phyloP scores from a whole-genome alignment of 2,888 invertebrate species.

The Auanema sp. region DNA sequence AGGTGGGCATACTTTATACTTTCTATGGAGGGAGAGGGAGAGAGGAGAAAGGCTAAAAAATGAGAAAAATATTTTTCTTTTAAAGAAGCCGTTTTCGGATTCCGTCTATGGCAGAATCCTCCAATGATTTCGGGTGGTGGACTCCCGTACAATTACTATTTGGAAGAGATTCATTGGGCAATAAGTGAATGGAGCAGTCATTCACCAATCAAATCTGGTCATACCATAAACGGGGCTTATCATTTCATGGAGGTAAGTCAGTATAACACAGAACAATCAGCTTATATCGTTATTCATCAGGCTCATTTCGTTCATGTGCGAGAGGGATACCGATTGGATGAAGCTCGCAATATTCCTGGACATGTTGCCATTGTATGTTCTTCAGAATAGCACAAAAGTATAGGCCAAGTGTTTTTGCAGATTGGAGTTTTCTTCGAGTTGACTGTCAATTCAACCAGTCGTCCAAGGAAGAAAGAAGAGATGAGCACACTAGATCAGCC shows the following conservation, averaged over 20 bases:
- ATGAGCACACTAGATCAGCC: background rate
- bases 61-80: too few species aligned
- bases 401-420: constrained; percentile 1
- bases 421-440: background rate
- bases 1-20: background rate
- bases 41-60: too few species aligned
- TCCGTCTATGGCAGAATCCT: background rate
- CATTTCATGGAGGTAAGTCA: background rate
- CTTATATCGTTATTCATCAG: background rate
- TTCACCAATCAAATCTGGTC: background rate
- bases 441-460: background rate
- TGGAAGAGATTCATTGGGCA: background rate
- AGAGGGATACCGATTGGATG: background rate
- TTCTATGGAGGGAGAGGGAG: too few species aligned
- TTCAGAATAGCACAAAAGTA: background rate
- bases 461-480: background rate
- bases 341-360: background rate
- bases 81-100: background rate
- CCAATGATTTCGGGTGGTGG: constrained; percentile 1
- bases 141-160: background rate
- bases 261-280: background rate
- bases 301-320: constrained; percentile 5
- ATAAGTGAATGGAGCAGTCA: background rate
- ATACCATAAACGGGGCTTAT: background rate
- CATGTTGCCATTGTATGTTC: constrained; percentile 1